phyloP scores from a whole-genome alignment of 2,797 vertebrate species.

The Trichosurus vulpecula region DNA sequence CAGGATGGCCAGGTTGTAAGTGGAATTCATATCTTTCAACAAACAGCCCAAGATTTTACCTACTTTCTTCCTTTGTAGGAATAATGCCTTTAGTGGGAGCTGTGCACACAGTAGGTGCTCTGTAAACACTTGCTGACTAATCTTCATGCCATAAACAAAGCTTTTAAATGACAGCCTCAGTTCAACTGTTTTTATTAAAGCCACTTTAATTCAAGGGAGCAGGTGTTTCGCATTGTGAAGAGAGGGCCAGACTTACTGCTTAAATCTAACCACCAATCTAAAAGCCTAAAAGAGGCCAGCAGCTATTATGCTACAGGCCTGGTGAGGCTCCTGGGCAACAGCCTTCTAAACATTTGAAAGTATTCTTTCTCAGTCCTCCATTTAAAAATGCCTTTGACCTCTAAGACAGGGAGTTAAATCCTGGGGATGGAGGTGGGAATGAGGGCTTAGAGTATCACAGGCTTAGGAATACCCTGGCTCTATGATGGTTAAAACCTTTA shows the following conservation, averaged over 20 bases:
- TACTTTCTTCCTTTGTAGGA: neutral
- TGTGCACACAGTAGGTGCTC: neutral
- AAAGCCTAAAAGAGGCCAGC: neutral
- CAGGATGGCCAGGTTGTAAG: neutral
- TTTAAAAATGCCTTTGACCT: slow-evolving; percentile 10
- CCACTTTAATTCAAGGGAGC: neutral
- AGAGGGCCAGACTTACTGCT: neutral
- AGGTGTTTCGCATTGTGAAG: neutral
- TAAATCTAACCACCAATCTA: neutral
- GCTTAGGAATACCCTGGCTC: neutral
- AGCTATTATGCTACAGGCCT: neutral
- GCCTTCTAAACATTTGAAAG: slow-evolving; percentile 18
- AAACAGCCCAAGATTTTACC: neutral
- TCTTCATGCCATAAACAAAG: neutral
- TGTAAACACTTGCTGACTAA: neutral
- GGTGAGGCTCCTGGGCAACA: neutral
- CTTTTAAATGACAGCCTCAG: neutral
- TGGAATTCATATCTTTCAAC: neutral
- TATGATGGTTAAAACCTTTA: neutral
- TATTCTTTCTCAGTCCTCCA: neutral
- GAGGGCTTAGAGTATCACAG: neutral
- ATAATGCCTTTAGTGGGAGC: neutral
- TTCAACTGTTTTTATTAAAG: neutral
- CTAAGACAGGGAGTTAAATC: neutral
- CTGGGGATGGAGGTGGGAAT: neutral